A percentile compares a stretch with the other conserved stretches of the same genome.
Evolutionary conservation across 2,797 vertebrate genomes (phyloP).

Genomic region (Loriculus beryllinus): DNA sequence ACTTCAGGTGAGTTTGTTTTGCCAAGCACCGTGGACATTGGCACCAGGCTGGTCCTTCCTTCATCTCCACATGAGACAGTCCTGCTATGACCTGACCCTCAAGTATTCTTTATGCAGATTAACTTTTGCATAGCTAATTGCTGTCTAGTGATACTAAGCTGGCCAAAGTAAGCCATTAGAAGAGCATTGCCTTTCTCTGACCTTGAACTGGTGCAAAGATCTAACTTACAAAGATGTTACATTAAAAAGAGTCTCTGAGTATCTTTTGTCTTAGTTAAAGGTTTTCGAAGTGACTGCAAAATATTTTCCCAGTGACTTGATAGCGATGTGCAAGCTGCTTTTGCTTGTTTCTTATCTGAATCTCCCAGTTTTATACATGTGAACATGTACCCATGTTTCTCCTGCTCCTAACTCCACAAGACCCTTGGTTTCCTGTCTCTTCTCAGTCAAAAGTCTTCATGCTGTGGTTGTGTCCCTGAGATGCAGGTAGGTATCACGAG

Average conservation of each 20-base stretch:
- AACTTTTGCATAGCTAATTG: not conserved
- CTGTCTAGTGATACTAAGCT: not conserved
- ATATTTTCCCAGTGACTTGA: not conserved
- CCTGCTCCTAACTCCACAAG: not conserved
- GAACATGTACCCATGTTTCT: not conserved
- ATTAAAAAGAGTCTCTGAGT: not conserved
- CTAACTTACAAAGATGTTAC: not conserved
- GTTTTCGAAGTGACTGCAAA: not conserved
- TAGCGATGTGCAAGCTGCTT: not conserved
- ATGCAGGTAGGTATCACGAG: not conserved
- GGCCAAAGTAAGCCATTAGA: not conserved
- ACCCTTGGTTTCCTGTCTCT: not conserved
- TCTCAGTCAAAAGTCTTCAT: not conserved
- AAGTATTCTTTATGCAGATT: not conserved
- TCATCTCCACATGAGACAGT: not conserved
- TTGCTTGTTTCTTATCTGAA: not conserved
- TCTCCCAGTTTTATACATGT: not conserved
- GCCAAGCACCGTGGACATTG: not conserved
- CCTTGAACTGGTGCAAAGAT: not conserved
- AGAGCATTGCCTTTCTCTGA: not conserved
- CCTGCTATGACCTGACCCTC: not conserved
- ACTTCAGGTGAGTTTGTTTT: not conserved
- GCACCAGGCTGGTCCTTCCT: not conserved
- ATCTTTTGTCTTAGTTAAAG: not conserved
- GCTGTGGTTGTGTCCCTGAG: fast-evolving